phyloP scores from a whole-genome alignment of 2,888 invertebrate genomes.

The Sminthurinus aureus region DNA sequence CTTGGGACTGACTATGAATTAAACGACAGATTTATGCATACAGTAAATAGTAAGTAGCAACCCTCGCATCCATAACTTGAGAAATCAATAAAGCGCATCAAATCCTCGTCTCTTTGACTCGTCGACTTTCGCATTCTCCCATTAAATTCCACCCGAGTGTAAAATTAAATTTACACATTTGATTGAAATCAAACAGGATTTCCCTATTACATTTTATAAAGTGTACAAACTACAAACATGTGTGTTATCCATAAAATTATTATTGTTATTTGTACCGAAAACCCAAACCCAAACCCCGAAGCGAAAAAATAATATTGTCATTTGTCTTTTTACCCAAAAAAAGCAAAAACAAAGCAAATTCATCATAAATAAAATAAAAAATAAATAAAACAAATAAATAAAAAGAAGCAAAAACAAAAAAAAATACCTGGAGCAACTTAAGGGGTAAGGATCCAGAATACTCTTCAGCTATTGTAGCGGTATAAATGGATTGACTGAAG shows the following conservation, averaged over 20 bases:
- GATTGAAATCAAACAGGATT: neutral
- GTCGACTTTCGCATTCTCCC: neutral
- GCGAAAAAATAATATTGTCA: too few relatives aligned
- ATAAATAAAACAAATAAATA: constrained; percentile 6
- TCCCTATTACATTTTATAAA: neutral
- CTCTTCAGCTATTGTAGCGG: constrained; percentile 79
- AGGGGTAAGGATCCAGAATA: constrained; percentile 68
- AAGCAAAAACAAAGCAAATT: neutral
- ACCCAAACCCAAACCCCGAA: too few relatives aligned
- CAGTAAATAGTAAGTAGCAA: neutral
- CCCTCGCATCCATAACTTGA: constrained; percentile 9
- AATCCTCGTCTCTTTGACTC: constrained; percentile 23
- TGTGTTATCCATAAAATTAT: neutral
- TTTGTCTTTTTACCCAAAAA: neutral
- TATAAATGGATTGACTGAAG: constrained; percentile 76
- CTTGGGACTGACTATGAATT: constrained; percentile 16
- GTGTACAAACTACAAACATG: neutral
- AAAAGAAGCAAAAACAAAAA: constrained; percentile 24
- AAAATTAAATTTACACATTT: constrained; percentile 10
- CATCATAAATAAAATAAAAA: neutral
- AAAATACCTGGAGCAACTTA: constrained; percentile 61
- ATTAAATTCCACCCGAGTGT: constrained; percentile 23
- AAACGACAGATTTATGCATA: neutral
- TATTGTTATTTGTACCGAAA: neutral
- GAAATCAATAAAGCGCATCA: constrained; percentile 30